Base-by-base conservation (phyloP, 2,888 invertebrate species). In the Oxyteleia sp. region DNA sequence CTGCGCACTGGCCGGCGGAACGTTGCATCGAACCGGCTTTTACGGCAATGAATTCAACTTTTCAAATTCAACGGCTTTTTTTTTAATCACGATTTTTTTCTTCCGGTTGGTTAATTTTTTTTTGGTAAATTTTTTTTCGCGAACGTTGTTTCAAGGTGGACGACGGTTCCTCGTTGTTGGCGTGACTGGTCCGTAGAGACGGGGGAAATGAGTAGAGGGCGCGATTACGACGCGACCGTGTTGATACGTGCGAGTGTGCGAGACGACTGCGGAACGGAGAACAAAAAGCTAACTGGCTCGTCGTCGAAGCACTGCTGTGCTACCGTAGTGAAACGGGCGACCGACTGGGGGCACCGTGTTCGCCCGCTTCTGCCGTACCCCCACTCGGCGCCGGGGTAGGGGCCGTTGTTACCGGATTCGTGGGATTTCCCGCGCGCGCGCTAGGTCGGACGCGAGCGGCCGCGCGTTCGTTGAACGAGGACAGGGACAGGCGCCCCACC, bases 321-420 rank as follows among this genome's bases (percentile, higher is more conserved):
- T 85, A 80, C 84, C 49, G 76, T 91, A 89, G 89, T 91, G 64
- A 87, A 82, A 76, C 85, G 82, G 71, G 45, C 87, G 84, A 79
- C 89, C 90, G 89, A 85, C 87, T 85, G 91, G 88, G 90, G 91
- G 91, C 91, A 90, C 87, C 87, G 85, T 87, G 38, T 85, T 88
- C 89, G 89, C 87, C 69, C 78, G 61, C 61, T 72, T 69, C 68
- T 53, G 55, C 69, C 59, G 69, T 75, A 45, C 81, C 85, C 83
- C 82, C 82, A 76, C 84, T 64, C 53, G 5, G n/a, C 13, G 18
- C 38, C 11, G n/a, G 26, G 8, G 57, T 11, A 57, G 57, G 49
- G 57, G 45, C 55, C n/a, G 18, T 23, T 51, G 76, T 68, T 76
- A 59, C 68, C 76, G 59, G 66, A 68, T 76, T 66, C 76, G 68